Percentiles rank a stretch among this genome's conserved stretches.
phyloP scores from a whole-genome alignment of 1,140 invertebrate genomes.

The Drosophila ficusphila region DNA sequence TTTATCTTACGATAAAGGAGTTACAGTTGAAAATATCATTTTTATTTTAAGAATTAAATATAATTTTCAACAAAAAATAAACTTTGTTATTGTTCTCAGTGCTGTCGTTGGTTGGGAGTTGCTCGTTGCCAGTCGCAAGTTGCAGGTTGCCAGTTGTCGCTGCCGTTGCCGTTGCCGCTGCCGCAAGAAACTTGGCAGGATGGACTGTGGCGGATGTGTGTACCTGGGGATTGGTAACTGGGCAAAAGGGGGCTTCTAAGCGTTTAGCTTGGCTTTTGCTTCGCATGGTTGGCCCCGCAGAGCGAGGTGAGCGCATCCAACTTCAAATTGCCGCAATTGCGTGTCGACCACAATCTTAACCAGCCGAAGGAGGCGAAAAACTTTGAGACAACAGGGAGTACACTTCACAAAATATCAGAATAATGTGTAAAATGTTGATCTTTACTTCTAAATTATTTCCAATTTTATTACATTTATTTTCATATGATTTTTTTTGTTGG shows the following conservation, averaged over 20 bases:
- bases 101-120: slow-evolving; percentile 2
- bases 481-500: no score
- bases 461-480: no score
- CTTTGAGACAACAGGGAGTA: slow-evolving; percentile 43
- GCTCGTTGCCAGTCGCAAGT: slow-evolving; percentile 20
- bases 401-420: background rate
- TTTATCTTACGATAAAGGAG: no score
- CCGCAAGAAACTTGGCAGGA: slow-evolving; percentile 66
- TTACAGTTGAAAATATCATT: background rate
- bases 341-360: slow-evolving; percentile 79
- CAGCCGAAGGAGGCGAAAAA: slow-evolving; percentile 51
- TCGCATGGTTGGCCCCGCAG: slow-evolving; percentile 20
- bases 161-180: slow-evolving; percentile 48
- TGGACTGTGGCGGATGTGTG: slow-evolving; percentile 74
- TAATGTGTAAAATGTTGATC: background rate
- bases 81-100: background rate
- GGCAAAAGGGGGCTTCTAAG: slow-evolving; percentile 39
- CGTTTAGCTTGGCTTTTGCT: slow-evolving; percentile 54
- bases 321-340: slow-evolving; percentile 79
- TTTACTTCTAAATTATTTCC: no score
- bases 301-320: slow-evolving; percentile 58
- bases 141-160: slow-evolving; percentile 35
- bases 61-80: no score
- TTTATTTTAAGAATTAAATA: background rate
- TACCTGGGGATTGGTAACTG: slow-evolving; percentile 7